These are phyloP conservation scores for Echinops telfairi DNA, from an alignment of 2,113 vertebrate species.

Conservation along the genomic window DNA sequence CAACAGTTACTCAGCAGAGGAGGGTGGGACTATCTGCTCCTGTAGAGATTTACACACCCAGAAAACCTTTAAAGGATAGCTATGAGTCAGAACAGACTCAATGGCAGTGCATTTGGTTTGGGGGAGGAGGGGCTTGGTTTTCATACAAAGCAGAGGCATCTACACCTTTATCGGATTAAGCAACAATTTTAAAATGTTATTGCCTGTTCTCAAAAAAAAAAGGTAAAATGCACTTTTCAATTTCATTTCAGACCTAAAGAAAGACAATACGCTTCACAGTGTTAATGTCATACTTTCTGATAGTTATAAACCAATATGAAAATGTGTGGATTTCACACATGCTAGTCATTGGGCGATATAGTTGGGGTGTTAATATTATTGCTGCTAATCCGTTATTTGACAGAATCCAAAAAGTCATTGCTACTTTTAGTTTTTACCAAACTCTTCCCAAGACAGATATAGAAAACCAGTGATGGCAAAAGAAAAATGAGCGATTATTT, in stretches of 20 bases:
- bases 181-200: conserved; percentile 15
- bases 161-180: neutral
- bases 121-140: too few species aligned
- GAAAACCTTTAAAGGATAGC: too few species aligned
- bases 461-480: conserved; percentile 59
- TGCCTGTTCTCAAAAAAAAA: neutral
- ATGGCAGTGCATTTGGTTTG: too few species aligned
- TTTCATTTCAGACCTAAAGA: conserved; percentile 35
- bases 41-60: too few species aligned
- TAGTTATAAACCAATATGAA: neutral
- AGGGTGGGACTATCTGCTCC: too few species aligned
- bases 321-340: neutral
- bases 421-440: conserved; percentile 42
- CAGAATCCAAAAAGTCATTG: neutral
- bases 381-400: neutral
- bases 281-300: neutral
- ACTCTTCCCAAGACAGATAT: neutral
- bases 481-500: conserved; percentile 53
- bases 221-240: conserved; percentile 5
- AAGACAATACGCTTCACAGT: neutral
- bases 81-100: too few species aligned
- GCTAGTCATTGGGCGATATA: neutral
- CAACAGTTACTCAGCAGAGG: too few species aligned
- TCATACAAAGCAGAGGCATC: neutral
- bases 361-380: neutral